Evolutionary conservation across 1,140 invertebrate genomes (phyloP), one percentile per base, ranked within the genome.

Genomic region (Protaetia brevitarsis): DNA sequence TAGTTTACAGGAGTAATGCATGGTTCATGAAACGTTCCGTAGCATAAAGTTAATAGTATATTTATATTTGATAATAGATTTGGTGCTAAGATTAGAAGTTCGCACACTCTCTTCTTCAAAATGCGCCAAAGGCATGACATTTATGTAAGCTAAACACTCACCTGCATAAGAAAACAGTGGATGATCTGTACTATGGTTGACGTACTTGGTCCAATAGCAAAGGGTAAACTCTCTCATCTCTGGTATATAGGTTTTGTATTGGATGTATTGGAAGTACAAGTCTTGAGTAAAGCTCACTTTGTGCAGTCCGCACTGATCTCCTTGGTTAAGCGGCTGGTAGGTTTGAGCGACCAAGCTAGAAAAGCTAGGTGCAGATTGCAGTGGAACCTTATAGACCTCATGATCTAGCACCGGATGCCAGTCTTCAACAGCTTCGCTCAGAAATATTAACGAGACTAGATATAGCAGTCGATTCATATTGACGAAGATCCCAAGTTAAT

Each of bases 171-270:
- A 91, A 73, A 93, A 89, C 59, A 93, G 72, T 0, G 90, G 89
- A 81, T 93, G 90, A 73, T 93, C 90, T 56, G 86, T 88, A 10
- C 85, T 85, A 71, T 92, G 90, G 74, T 93, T 93, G 65, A 85
- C 85, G 67, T 91, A 92, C 69, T 91, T 90, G 64, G 84, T 87
- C 91, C 91, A 93, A 75, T 86, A 84, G 72, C 91, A 93, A 0
- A 93, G 78, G 0, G 90, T 93, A 72, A 92, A 92, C 74, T 93
- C 90, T 69, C 91, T 89, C 57, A 92, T 70, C 66, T 91, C 86
- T 0, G 90, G 89, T 5, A 93, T 68, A 16, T 83, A 73, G 13
- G 81, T 83, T 64, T 89, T 87, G 74, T 91, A 92, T 64, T 89
- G 85, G 19, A 92, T 80, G 66, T 85, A 85, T 77, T 89, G 88